Conservation (phyloP, 1,140 invertebrate genomes). For the Trissolcus basalis region DNA sequence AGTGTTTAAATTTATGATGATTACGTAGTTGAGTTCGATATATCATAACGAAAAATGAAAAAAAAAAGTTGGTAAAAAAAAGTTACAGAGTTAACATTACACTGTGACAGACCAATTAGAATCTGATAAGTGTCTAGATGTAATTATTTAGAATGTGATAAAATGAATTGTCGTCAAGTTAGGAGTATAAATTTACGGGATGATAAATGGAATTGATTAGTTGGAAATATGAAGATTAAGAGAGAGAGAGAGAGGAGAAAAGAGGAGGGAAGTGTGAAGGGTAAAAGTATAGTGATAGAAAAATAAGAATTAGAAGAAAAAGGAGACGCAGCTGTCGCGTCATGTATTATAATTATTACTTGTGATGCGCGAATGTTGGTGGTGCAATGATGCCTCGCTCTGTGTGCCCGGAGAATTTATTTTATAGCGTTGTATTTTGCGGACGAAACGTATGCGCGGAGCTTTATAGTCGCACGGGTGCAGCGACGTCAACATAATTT, state of each 20-base stretch:
- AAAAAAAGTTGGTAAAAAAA: no score
- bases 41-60: no score
- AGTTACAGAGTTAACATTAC: no score
- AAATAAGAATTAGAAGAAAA: conserved; percentile 44
- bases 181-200: no score
- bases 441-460: conserved; percentile 52
- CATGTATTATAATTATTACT: conserved; percentile 58
- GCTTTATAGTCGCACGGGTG: conserved; percentile 54
- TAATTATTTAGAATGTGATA: no score
- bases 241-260: conserved; percentile 6
- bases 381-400: conserved; percentile 40
- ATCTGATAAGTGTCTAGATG: no score
- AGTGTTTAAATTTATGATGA: no score
- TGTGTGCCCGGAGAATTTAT: conserved; percentile 46
- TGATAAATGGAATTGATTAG: conserved; percentile 27
- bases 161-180: no score
- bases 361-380: conserved; percentile 51
- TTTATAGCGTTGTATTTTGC: conserved; percentile 54
- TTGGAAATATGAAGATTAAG: conserved; percentile 20
- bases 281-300: conserved; percentile 4
- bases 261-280: conserved; percentile 1
- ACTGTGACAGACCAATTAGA: no score
- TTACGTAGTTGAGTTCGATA: no score
- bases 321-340: conserved; percentile 46
- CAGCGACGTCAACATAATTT: conserved; percentile 65